Evolutionary conservation across 2,797 vertebrate species (phyloP).

Genomic region (Neomorphus geoffroyi): DNA sequence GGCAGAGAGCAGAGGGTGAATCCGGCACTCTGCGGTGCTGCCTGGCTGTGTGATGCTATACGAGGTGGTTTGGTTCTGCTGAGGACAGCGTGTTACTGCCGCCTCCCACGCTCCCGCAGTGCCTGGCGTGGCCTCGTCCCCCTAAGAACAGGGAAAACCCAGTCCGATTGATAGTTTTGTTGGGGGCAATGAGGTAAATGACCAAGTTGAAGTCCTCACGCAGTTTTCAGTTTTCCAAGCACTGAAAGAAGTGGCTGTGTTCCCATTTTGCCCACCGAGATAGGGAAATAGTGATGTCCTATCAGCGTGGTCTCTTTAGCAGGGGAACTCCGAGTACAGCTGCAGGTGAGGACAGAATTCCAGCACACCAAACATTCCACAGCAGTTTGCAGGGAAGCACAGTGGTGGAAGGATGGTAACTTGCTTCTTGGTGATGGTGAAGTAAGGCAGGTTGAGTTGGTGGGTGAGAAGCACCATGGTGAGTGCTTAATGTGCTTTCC

Average conservation of each 20-base stretch:
- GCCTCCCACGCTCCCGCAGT: neutral
- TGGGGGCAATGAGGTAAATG: neutral
- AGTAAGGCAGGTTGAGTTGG: fast-evolving
- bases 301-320: fast-evolving
- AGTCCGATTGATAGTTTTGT: neutral
- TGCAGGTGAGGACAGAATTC: neutral
- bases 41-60: no score
- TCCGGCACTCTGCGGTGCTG: fast-evolving
- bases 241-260: neutral
- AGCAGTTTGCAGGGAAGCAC: fast-evolving
- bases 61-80: fast-evolving
- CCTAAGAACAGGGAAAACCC: neutral
- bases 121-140: neutral
- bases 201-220: neutral
- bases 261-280: neutral
- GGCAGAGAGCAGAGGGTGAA: neutral
- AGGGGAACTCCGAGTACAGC: neutral
- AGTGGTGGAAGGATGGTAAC: fast-evolving
- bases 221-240: neutral
- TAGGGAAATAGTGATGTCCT: neutral
- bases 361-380: fast-evolving
- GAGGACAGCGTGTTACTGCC: neutral
- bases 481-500: neutral
- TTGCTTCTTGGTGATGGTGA: fast-evolving
- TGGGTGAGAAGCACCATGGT: neutral